phyloP scores from a whole-genome alignment of 2,888 invertebrate species.

The Penaeus monodon region DNA sequence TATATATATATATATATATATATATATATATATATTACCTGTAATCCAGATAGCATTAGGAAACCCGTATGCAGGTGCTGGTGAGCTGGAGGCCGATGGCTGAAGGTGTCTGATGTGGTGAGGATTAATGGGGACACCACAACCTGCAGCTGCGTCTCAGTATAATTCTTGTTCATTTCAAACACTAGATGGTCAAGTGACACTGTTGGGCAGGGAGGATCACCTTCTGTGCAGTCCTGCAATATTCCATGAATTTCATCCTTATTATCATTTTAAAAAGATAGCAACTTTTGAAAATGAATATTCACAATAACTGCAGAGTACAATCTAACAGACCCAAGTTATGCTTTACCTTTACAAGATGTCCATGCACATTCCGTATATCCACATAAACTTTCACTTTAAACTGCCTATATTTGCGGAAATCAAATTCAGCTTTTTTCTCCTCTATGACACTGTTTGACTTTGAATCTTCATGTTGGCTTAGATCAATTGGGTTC shows the following conservation, averaged over 20 bases:
- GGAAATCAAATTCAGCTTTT: slow-evolving; percentile 77
- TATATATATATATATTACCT: slow-evolving; percentile 27
- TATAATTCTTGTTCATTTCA: slow-evolving; percentile 95
- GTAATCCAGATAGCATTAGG: slow-evolving; percentile 62
- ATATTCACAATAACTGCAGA: neutral
- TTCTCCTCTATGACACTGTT: slow-evolving; percentile 45
- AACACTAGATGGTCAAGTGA: slow-evolving; percentile 92
- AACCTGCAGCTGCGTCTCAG: slow-evolving; percentile 91
- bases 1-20: neutral
- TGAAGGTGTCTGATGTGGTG: slow-evolving; percentile 67
- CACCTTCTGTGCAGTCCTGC: slow-evolving; percentile 87
- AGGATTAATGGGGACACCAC: slow-evolving; percentile 72
- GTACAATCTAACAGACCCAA: neutral
- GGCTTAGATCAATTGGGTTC: slow-evolving; percentile 10
- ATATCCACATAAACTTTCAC: slow-evolving; percentile 93
- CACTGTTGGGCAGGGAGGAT: slow-evolving; percentile 91
- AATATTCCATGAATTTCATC: slow-evolving; percentile 61
- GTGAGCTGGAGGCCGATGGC: slow-evolving; percentile 43
- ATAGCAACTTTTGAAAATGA: too few species aligned
- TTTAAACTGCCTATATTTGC: slow-evolving; percentile 88
- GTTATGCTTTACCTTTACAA: slow-evolving; percentile 77
- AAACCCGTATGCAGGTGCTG: slow-evolving; percentile 59
- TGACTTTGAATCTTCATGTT: slow-evolving; percentile 43
- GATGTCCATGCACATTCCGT: slow-evolving; percentile 95
- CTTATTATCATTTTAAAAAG: too few species aligned